These are phyloP conservation scores for Bactericera cockerelli DNA, from an alignment of 1,140 invertebrate species.

Conservation along the genomic window DNA sequence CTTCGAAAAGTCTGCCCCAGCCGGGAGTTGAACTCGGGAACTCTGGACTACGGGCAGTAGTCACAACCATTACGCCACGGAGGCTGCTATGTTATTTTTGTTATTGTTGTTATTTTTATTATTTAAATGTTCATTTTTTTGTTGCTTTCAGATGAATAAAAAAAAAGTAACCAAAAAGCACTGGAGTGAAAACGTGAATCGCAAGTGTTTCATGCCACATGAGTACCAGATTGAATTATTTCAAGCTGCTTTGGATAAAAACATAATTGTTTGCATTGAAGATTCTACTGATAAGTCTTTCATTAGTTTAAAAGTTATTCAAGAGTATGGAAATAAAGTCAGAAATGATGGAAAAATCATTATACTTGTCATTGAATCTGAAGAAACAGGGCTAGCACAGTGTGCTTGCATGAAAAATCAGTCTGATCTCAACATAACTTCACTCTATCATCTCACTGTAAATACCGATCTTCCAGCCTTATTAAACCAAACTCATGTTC, in stretches of 20 bases:
- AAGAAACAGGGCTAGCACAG: constrained; percentile 20
- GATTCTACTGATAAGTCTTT: constrained; percentile 73
- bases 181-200: constrained; percentile 41
- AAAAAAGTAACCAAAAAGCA: neutral
- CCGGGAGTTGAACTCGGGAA: too few species aligned
- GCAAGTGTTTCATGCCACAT: constrained; percentile 51
- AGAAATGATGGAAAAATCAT: constrained; percentile 26
- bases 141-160: constrained; percentile 17
- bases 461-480: neutral
- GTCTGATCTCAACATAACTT: neutral
- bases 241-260: constrained; percentile 54
- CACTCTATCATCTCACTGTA: neutral
- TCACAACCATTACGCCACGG: too few species aligned
- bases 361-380: constrained; percentile 8
- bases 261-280: constrained; percentile 72
- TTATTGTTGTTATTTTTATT: too few species aligned
- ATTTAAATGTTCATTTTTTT: too few species aligned
- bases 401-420: constrained; percentile 14
- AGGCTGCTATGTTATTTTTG: too few species aligned
- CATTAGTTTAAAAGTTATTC: constrained; percentile 72
- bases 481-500: constrained; percentile 32
- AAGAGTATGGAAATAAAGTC: constrained; percentile 45
- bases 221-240: constrained; percentile 71
- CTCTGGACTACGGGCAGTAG: too few species aligned
- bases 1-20: too few species aligned